Conservation (phyloP, 37 sponge, comb jelly and placozoan genomes). For the Halisarca cf. caerulea region DNA sequence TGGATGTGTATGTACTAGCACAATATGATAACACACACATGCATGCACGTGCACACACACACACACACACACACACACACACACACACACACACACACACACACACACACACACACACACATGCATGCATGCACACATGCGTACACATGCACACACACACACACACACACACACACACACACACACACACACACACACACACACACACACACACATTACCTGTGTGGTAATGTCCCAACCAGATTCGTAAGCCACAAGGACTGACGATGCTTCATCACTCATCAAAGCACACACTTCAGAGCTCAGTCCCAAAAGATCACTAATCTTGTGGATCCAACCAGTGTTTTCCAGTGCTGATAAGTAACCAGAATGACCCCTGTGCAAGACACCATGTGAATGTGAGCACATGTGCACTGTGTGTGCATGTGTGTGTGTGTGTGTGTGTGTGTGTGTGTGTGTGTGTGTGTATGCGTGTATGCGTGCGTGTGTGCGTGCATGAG, state of each 20-base stretch:
- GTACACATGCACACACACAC: too few relatives aligned
- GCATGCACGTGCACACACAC: too few relatives aligned
- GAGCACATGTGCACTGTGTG: too few relatives aligned
- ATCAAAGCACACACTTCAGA: slow-evolving; percentile 44
- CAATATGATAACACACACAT: too few relatives aligned
- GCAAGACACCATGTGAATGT: background rate
- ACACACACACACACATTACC: slow-evolving; percentile 51
- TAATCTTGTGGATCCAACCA: slow-evolving; percentile 70
- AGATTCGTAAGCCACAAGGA: slow-evolving; percentile 78
- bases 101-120: slow-evolving; percentile 8
- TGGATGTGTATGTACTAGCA: too few relatives aligned
- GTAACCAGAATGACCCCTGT: slow-evolving; percentile 64
- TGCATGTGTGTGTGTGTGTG: background rate
- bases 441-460: slow-evolving; percentile 29
- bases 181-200: too few relatives aligned
- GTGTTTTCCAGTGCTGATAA: slow-evolving; percentile 68
- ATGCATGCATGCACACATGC: background rate
- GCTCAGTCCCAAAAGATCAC: slow-evolving; percentile 61
- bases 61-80: too few relatives aligned
- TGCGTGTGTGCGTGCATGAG: too few relatives aligned
- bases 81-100: too few relatives aligned
- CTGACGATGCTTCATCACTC: slow-evolving; percentile 41
- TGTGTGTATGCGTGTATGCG: too few relatives aligned
- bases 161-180: too few relatives aligned
- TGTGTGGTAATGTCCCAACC: slow-evolving; percentile 93